Evolutionary conservation across 2,113 vertebrate genomes (phyloP).

Genomic region (Takifugu flavidus): DNA sequence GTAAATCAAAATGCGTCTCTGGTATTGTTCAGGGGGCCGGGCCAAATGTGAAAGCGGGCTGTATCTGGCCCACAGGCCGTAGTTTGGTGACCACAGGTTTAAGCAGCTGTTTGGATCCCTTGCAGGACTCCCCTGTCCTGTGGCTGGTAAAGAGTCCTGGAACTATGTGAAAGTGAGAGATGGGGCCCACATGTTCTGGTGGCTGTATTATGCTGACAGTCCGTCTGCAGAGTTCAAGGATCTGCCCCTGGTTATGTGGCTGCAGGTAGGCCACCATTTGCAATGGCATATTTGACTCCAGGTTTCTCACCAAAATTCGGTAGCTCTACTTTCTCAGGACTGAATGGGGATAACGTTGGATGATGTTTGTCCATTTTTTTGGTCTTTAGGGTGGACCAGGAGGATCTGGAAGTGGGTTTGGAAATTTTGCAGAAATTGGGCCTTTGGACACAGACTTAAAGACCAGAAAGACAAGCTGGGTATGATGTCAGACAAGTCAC

Average conservation of each 20-base stretch:
- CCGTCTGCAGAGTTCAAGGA: slow-evolving; percentile 70
- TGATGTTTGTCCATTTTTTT: neutral
- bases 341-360: neutral
- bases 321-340: too few species aligned
- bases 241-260: slow-evolving; percentile 91
- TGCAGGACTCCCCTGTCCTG: slow-evolving; percentile 41
- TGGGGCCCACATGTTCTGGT: slow-evolving; percentile 96
- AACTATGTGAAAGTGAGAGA: slow-evolving; percentile 84
- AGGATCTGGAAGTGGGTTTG: slow-evolving; percentile 91
- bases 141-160: slow-evolving; percentile 77
- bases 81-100: neutral
- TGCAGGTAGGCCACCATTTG: slow-evolving; percentile 80
- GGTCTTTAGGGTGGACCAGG: slow-evolving; percentile 87
- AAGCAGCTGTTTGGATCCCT: neutral
- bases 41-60: too few species aligned
- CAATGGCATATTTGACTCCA: neutral
- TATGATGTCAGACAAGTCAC: slow-evolving; percentile 46
- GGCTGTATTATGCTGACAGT: slow-evolving; percentile 86
- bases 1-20: too few species aligned
- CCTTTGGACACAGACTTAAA: slow-evolving; percentile 79
- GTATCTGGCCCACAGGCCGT: too few species aligned
- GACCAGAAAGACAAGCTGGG: slow-evolving; percentile 88
- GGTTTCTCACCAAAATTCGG: too few species aligned
- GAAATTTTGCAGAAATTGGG: slow-evolving; percentile 96
- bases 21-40: too few species aligned